These are phyloP conservation scores for Chrysopilus asiliformis DNA, from an alignment of 2,888 invertebrate genomes.

Conservation along the genomic window DNA sequence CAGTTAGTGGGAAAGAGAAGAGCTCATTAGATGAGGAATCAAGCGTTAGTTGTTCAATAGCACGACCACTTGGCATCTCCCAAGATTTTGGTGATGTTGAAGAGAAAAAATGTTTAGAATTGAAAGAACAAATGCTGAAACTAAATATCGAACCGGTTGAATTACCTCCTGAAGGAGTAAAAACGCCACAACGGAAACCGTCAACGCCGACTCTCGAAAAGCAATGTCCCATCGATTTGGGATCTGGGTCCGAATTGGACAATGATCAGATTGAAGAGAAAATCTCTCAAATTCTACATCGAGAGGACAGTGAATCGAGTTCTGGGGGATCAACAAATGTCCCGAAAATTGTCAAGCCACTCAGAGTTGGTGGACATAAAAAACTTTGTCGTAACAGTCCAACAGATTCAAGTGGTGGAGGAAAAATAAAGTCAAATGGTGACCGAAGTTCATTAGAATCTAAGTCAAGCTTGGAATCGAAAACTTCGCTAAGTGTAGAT, in stretches of 20 bases:
- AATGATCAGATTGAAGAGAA: conserved; percentile 37
- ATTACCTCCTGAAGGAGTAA: conserved; percentile 36
- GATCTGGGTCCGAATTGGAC: conserved; percentile 43
- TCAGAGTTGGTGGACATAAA: conserved; percentile 26
- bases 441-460: conserved; percentile 38
- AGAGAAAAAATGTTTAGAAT: conserved; percentile 38
- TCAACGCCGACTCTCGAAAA: conserved; percentile 50
- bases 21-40: conserved; percentile 58
- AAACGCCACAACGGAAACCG: conserved; percentile 39
- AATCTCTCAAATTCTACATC: conserved; percentile 29
- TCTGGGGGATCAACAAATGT: conserved; percentile 43
- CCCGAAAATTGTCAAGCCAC: conserved; percentile 37
- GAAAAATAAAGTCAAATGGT: conserved; percentile 27
- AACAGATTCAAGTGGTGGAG: conserved; percentile 33
- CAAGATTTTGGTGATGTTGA: conserved; percentile 57
- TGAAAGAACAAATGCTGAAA: conserved; percentile 47
- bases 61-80: conserved; percentile 63
- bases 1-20: conserved; percentile 42
- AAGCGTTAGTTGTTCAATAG: conserved; percentile 65
- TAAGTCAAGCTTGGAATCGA: conserved; percentile 49
- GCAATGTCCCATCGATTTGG: conserved; percentile 49
- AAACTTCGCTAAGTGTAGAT: conserved; percentile 51
- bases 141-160: conserved; percentile 43
- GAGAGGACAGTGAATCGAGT: conserved; percentile 47
- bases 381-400: conserved; percentile 41